Percentiles rank a stretch among this genome's conserved stretches.
These are phyloP conservation scores for Vulpes ferrilata DNA, from an alignment of 2,113 vertebrate species.

Conservation along the genomic window DNA sequence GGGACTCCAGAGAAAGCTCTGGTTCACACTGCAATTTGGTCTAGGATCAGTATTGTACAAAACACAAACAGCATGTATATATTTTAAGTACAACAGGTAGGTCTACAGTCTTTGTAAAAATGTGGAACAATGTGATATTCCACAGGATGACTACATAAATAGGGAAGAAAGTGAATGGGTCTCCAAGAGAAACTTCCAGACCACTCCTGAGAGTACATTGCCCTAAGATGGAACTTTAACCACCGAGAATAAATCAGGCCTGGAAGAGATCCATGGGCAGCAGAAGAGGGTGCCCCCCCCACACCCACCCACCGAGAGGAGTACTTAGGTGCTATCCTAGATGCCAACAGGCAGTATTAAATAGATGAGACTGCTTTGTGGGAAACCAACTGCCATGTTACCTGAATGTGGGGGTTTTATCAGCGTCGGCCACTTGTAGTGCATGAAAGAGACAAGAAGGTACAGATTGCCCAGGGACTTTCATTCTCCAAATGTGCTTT, in stretches of 20 bases:
- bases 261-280: not conserved
- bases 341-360: too few species aligned
- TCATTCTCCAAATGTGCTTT: not conserved
- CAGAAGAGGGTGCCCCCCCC: not conserved
- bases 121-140: not conserved
- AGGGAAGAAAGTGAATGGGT: not conserved
- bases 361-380: not conserved
- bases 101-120: not conserved
- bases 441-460: not conserved
- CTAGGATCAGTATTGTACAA: not conserved
- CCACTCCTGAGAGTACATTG: not conserved
- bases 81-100: not conserved
- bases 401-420: not conserved
- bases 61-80: not conserved
- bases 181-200: not conserved
- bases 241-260: not conserved
- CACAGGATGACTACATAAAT: not conserved
- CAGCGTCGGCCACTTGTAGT: not conserved
- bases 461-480: not conserved
- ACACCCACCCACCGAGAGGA: too few species aligned
- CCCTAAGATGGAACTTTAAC: not conserved
- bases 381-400: not conserved
- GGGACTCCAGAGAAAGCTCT: not conserved
- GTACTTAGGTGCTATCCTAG: too few species aligned
- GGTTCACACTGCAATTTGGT: not conserved